Percentiles rank a stretch among this genome's conserved stretches.
Conservation (phyloP, 2,113 vertebrate genomes). For the Cyprichromis sp. region DNA sequence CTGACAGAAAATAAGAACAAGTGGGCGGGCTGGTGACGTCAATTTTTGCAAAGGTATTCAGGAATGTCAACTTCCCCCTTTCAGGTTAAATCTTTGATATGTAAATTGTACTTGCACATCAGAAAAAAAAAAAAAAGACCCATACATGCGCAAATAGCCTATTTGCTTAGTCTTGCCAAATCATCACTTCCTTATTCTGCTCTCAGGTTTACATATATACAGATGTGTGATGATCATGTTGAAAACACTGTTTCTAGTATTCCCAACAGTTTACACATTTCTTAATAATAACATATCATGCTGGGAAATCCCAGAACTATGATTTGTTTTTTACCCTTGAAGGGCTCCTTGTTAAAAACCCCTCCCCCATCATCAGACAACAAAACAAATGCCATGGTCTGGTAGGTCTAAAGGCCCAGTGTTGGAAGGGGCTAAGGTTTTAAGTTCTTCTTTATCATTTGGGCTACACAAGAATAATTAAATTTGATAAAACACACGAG, state of each 20-base stretch:
- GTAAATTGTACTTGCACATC: neutral
- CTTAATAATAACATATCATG: neutral
- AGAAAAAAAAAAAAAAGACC: neutral
- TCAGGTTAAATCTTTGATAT: neutral
- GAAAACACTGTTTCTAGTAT: neutral
- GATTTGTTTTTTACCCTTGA: neutral
- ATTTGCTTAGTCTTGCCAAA: neutral
- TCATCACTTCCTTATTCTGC: neutral
- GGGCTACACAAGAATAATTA: neutral
- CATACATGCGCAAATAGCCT: no score
- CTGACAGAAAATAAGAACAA: neutral
- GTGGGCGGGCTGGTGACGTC: neutral
- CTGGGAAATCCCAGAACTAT: neutral
- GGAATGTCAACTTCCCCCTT: neutral
- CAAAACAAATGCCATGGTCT: slow-evolving; percentile 33
- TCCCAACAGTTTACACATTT: neutral
- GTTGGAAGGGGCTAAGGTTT: neutral
- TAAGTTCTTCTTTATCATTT: neutral
- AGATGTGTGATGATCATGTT: neutral
- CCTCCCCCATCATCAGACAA: slow-evolving; percentile 47
- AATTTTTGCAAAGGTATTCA: neutral
- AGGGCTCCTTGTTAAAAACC: neutral
- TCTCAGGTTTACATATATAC: neutral
- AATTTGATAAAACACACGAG: neutral
- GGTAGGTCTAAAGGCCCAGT: neutral